phyloP scores from a whole-genome alignment of 2,888 invertebrate species.

The Drosophila crucigera region DNA sequence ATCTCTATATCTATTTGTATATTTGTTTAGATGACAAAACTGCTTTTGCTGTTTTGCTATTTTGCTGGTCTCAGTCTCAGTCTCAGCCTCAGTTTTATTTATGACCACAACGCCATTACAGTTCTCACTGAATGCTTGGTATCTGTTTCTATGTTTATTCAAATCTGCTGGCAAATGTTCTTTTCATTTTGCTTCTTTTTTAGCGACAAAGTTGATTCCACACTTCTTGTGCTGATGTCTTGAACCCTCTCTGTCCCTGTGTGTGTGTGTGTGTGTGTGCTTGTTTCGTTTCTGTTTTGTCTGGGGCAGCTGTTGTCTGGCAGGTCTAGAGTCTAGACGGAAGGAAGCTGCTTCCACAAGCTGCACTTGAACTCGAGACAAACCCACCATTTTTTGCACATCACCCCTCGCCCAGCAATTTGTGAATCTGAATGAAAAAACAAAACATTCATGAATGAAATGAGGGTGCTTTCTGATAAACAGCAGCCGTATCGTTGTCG shows the following conservation, averaged over 20 bases:
- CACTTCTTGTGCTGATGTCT: slow-evolving; percentile 30
- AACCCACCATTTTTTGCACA: neutral
- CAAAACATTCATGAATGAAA: slow-evolving; percentile 55
- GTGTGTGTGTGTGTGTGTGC: neutral
- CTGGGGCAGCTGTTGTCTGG: slow-evolving; percentile 46
- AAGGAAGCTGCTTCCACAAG: slow-evolving; percentile 48
- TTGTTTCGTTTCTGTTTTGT: slow-evolving; percentile 10
- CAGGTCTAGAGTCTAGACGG: slow-evolving; percentile 44
- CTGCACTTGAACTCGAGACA: slow-evolving; percentile 77
- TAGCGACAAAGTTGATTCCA: slow-evolving; percentile 36
- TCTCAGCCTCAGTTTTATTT: slow-evolving; percentile 42
- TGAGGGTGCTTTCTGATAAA: slow-evolving; percentile 31
- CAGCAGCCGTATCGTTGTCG: slow-evolving; percentile 41
- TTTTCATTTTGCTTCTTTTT: slow-evolving; percentile 9
- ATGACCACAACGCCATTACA: slow-evolving; percentile 64
- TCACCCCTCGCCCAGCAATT: neutral
- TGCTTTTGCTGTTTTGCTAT: slow-evolving; percentile 19
- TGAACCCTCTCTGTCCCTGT: slow-evolving; percentile 30
- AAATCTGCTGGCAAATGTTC: slow-evolving; percentile 36
- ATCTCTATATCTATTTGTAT: slow-evolving; percentile 1
- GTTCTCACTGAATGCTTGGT: slow-evolving; percentile 55
- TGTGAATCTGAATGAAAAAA: slow-evolving; percentile 24
- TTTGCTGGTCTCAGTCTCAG: slow-evolving; percentile 16
- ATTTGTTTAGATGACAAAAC: slow-evolving; percentile 40
- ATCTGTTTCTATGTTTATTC: slow-evolving; percentile 61